Percentiles rank a stretch among this genome's conserved stretches.
Evolutionary conservation across 1,140 invertebrate species (phyloP).

Genomic region (Brachionus rotundiformis): DNA sequence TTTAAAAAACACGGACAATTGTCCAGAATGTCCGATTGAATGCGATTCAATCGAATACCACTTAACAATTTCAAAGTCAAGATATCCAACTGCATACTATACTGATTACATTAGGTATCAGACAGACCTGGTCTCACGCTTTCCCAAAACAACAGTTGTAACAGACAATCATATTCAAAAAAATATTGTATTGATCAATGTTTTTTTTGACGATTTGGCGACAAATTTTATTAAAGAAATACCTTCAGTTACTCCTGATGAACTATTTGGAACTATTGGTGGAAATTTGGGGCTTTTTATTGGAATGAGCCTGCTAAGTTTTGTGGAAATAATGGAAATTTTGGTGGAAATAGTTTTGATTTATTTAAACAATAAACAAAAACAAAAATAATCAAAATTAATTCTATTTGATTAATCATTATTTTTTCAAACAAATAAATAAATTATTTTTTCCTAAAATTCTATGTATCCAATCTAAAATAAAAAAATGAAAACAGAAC

Average conservation of each 20-base stretch:
- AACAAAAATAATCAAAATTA: too few species aligned
- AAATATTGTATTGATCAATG: slow-evolving; percentile 48
- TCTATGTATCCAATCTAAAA: too few species aligned
- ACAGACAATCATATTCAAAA: slow-evolving; percentile 49
- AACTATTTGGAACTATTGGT: slow-evolving; percentile 37
- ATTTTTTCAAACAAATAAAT: too few species aligned
- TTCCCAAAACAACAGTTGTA: slow-evolving; percentile 17
- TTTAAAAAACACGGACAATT: neutral
- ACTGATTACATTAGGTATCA: slow-evolving; percentile 37
- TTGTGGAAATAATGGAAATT: slow-evolving; percentile 48
- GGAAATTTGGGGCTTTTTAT: slow-evolving; percentile 46
- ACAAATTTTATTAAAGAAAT: slow-evolving; percentile 37
- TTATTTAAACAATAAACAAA: slow-evolving; percentile 6
- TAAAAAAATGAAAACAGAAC: too few species aligned
- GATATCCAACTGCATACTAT: slow-evolving; percentile 44
- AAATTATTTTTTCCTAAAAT: too few species aligned
- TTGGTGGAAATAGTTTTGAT: slow-evolving; percentile 32
- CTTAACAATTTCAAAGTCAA: neutral
- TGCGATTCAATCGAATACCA: slow-evolving; percentile 44
- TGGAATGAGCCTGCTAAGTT: slow-evolving; percentile 38
- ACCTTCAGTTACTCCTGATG: neutral
- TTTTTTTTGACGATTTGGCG: slow-evolving; percentile 44
- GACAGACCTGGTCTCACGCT: slow-evolving; percentile 16
- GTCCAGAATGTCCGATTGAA: slow-evolving; percentile 40
- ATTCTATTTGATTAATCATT: too few species aligned